Evolutionary conservation across 2,888 invertebrate species (phyloP).

Genomic region (Pandemis cinnamomeana): DNA sequence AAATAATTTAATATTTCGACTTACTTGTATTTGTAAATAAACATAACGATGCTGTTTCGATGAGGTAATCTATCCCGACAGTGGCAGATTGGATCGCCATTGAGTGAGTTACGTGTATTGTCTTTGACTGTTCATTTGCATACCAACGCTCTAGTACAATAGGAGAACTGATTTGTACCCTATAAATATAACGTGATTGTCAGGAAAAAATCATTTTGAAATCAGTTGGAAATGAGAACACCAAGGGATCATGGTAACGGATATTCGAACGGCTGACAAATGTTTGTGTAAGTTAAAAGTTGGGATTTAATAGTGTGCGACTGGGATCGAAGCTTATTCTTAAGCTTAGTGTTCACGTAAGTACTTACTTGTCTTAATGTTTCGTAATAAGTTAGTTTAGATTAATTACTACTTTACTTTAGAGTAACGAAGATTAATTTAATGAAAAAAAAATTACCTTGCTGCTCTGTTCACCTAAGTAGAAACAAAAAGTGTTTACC

Average conservation of each 20-base stretch:
- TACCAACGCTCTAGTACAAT: conserved; percentile 48
- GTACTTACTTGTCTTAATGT: not conserved
- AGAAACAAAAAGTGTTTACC: too few relatives aligned
- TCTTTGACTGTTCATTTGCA: conserved; percentile 44
- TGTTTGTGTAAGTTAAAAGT: conserved; percentile 4
- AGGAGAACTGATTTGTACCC: conserved; percentile 34
- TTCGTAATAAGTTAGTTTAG: not conserved
- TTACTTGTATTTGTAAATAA: conserved; percentile 64
- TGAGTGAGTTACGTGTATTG: conserved; percentile 49
- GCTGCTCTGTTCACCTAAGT: too few relatives aligned
- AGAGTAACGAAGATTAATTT: too few relatives aligned
- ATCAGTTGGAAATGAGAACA: conserved; percentile 50
- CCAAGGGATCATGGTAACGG: conserved; percentile 51
- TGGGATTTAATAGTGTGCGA: not conserved
- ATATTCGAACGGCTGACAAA: not conserved
- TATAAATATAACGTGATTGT: conserved; percentile 53
- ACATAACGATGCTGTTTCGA: conserved; percentile 42
- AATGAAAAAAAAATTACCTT: too few relatives aligned
- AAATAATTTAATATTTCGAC: conserved; percentile 37
- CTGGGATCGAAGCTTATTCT: not conserved
- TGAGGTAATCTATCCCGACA: conserved; percentile 45
- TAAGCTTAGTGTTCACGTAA: not conserved
- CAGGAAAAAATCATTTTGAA: conserved; percentile 57
- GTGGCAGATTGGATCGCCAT: conserved; percentile 44
- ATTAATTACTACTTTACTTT: too few relatives aligned